These are phyloP conservation scores for Choloepus didactylus DNA, from an alignment of 2,797 vertebrate genomes.

Conservation along the genomic window DNA sequence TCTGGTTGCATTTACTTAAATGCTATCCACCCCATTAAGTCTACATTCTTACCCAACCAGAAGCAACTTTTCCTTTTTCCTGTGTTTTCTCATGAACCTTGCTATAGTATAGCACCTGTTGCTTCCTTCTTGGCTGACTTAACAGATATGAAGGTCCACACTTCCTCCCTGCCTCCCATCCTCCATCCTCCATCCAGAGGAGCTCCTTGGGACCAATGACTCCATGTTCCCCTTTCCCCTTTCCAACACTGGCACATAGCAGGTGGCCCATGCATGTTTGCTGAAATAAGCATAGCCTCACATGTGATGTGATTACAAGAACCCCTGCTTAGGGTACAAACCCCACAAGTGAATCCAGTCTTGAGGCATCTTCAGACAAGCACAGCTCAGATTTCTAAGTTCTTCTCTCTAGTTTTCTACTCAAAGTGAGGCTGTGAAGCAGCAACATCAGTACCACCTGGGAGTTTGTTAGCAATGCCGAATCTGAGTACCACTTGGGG, in stretches of 20 bases:
- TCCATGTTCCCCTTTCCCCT: background rate
- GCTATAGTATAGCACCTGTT: background rate
- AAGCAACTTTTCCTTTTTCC: background rate
- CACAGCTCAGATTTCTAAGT: background rate
- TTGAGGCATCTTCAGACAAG: background rate
- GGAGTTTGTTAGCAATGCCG: background rate
- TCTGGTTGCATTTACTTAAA: background rate
- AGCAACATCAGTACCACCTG: background rate
- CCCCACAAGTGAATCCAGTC: too few species aligned
- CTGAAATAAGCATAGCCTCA: background rate
- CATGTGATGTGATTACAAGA: background rate
- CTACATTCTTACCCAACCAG: background rate
- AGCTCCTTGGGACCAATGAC: background rate
- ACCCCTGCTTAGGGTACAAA: background rate
- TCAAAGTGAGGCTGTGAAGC: background rate
- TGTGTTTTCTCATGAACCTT: fast-evolving
- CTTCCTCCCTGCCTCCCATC: background rate
- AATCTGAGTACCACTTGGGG: background rate
- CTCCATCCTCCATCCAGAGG: too few species aligned
- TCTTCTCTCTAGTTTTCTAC: background rate
- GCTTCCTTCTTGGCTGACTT: background rate
- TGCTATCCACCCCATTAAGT: background rate
- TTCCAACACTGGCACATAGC: background rate
- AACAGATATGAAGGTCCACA: background rate
- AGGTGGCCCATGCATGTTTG: background rate